phyloP scores from a whole-genome alignment of 2,797 vertebrate species.

The Onychomys leucogaster region DNA sequence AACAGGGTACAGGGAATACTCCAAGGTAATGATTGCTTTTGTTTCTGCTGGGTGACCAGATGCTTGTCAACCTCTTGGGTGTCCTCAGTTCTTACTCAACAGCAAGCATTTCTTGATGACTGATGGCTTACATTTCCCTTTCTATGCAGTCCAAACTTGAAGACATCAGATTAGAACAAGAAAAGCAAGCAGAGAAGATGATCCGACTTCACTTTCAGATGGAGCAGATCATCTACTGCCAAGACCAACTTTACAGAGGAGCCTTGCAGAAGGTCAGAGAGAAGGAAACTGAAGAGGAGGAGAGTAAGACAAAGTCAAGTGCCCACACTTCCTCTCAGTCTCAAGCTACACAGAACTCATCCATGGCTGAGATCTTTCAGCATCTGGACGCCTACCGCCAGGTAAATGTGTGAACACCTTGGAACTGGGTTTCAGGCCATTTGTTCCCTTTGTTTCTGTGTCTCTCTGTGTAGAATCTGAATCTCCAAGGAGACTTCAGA shows the following conservation, averaged over 20 bases:
- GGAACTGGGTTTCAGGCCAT: rapidly evolving
- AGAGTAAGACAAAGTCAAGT: background rate
- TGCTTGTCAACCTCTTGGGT: background rate
- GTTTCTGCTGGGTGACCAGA: background rate
- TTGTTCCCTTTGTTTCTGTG: background rate
- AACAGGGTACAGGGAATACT: background rate
- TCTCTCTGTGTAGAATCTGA: too few species aligned
- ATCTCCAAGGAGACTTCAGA: background rate
- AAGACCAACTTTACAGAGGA: conserved; percentile 88
- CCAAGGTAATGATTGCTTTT: background rate
- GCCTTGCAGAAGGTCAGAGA: conserved; percentile 70
- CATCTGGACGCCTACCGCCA: conserved; percentile 90
- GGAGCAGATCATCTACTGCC: conserved; percentile 93
- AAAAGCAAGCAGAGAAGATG: conserved; percentile 83
- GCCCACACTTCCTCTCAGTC: rapidly evolving
- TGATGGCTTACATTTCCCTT: background rate
- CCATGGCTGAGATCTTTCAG: conserved; percentile 85
- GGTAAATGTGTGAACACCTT: conserved; percentile 82
- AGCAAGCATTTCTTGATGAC: too few species aligned
- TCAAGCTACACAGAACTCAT: conserved; percentile 42
- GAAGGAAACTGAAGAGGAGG: rapidly evolving
- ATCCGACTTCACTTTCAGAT: conserved; percentile 92
- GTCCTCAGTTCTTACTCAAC: background rate
- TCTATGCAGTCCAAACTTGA: conserved; percentile 89
- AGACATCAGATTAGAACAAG: conserved; percentile 87